Percentiles rank a stretch among this genome's conserved stretches.
Conservation (phyloP, 2,888 invertebrate genomes). For the Parelbella ahira region DNA sequence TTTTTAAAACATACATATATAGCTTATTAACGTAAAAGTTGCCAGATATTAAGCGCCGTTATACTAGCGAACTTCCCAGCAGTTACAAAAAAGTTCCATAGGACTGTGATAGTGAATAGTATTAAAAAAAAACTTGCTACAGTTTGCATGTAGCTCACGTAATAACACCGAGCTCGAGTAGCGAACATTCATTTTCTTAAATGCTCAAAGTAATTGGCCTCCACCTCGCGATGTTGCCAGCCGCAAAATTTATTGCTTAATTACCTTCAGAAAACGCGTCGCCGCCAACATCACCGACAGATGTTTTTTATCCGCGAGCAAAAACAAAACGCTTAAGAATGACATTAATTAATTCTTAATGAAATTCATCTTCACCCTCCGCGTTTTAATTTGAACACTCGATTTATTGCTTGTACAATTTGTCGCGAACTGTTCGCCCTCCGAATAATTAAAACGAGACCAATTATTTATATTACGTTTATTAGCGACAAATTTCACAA, state of each 20-base stretch:
- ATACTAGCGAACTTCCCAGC: too few relatives aligned
- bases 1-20: too few relatives aligned
- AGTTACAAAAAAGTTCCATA: too few relatives aligned
- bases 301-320: conserved; percentile 77
- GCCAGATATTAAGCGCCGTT: too few relatives aligned
- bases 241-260: conserved; percentile 81
- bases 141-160: conserved; percentile 28
- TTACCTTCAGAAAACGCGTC: conserved; percentile 79
- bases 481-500: conserved; percentile 60
- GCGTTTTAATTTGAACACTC: conserved; percentile 75
- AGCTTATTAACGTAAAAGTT: too few relatives aligned
- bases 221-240: conserved; percentile 74
- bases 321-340: conserved; percentile 80
- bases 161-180: conserved; percentile 44
- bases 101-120: too few relatives aligned
- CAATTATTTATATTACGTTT: conserved; percentile 69
- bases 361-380: conserved; percentile 80
- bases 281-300: conserved; percentile 63
- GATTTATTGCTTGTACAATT: conserved; percentile 79
- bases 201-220: conserved; percentile 71
- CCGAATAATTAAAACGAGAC: conserved; percentile 36
- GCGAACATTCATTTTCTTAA: conserved; percentile 74
- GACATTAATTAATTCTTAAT: conserved; percentile 82
- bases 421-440: conserved; percentile 56
- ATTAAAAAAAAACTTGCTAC: too few relatives aligned